Conservation (phyloP, 2,113 vertebrate species). For the Patagioenas fasciata region DNA sequence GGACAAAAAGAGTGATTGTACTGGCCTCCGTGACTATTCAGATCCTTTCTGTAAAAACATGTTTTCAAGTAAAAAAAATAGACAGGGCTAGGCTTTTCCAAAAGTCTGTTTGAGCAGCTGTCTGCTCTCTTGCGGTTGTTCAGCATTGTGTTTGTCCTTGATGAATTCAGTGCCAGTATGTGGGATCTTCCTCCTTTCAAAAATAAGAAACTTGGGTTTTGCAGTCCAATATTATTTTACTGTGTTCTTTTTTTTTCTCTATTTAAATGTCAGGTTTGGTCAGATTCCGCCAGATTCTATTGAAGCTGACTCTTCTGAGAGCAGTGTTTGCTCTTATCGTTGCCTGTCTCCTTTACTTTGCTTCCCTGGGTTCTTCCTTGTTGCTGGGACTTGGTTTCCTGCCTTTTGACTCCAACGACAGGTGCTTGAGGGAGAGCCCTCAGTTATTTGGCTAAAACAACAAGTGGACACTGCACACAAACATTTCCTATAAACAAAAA, state of each 20-base stretch:
- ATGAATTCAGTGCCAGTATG: not conserved
- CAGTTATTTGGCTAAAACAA: not conserved
- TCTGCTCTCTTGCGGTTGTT: not conserved
- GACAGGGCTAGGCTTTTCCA: not conserved
- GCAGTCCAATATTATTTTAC: not conserved
- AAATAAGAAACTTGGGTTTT: not conserved
- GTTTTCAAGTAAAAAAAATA: not conserved
- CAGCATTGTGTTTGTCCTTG: not conserved
- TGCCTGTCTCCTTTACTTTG: not conserved
- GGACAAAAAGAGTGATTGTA: not conserved
- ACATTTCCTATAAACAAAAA: not conserved
- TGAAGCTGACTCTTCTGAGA: not conserved
- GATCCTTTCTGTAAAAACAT: not conserved
- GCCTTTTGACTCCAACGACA: not conserved
- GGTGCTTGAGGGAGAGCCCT: not conserved
- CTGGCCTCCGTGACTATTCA: not conserved
- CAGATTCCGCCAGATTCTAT: not conserved
- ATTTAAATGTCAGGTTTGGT: not conserved
- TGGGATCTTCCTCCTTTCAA: not conserved
- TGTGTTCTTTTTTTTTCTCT: not conserved
- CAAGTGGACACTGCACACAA: not conserved
- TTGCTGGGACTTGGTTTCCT: not conserved
- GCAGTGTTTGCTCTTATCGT: not conserved
- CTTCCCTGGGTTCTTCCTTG: not conserved
- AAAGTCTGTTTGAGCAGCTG: constrained; percentile 44